Evolutionary conservation across 2,888 invertebrate genomes (phyloP).

Genomic region (Tetramorium bicarinatum): DNA sequence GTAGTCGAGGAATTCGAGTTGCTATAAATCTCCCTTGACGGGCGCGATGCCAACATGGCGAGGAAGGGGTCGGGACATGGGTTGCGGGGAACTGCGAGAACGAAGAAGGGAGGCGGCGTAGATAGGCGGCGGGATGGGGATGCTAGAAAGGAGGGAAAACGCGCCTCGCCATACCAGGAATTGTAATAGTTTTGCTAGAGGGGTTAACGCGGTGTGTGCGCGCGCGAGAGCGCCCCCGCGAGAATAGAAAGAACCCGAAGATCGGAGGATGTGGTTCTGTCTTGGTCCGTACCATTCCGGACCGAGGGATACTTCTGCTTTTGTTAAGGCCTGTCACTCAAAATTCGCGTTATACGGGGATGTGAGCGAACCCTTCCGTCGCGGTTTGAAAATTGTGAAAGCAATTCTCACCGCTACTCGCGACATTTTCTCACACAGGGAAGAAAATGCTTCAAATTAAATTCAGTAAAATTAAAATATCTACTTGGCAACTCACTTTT

Average conservation of each 20-base stretch:
- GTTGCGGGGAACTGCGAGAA: conserved; percentile 72
- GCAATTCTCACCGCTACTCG: background rate
- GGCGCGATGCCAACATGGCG: conserved; percentile 83
- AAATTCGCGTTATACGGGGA: conserved; percentile 42
- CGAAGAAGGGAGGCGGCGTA: conserved; percentile 72
- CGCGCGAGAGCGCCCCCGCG: conserved; percentile 57
- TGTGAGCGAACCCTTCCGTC: conserved; percentile 39
- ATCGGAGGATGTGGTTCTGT: conserved; percentile 42
- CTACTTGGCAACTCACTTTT: background rate
- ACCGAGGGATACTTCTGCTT: conserved; percentile 17
- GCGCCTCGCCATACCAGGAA: conserved; percentile 79
- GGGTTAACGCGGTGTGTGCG: conserved; percentile 77
- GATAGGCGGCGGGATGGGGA: conserved; percentile 64
- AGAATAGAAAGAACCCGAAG: conserved; percentile 67
- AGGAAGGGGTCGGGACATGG: conserved; percentile 59
- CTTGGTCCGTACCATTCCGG: conserved; percentile 37
- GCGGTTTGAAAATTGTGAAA: conserved; percentile 28
- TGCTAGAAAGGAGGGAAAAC: conserved; percentile 64
- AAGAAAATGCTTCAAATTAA: background rate
- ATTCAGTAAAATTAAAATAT: background rate
- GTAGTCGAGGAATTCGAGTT: conserved; percentile 86
- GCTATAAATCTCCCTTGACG: conserved; percentile 86
- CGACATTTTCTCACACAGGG: background rate
- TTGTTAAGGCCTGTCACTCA: conserved; percentile 54
- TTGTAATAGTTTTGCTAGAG: conserved; percentile 84